Evolutionary conservation across 2,797 vertebrate genomes (phyloP), one percentile per base, ranked within the genome.

Genomic region (Melanogrammus aeglefinus): DNA sequence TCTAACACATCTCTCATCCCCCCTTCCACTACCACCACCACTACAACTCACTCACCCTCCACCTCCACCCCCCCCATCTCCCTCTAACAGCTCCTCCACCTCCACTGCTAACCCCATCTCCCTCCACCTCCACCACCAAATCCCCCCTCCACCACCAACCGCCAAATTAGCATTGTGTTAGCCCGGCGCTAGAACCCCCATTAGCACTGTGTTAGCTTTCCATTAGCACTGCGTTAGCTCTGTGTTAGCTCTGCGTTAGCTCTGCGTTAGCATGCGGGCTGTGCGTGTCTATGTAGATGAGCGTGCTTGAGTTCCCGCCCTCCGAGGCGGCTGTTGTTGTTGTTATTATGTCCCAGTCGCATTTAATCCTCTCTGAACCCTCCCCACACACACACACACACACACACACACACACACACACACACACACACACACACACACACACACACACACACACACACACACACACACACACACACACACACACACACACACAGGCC

Each of bases 31-130:
- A 33, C 10, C 36, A 21, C 47, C 24, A 69, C 6, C 2, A 3
- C 10, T 29, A 0, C 1, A 72, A 69, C 73, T 10, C 44, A 13
- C 44, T 14, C 44, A 18, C 1, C 44, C 13, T 16, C 44, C 8
- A 13, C 39, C 39, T 1, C 39, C 39, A 13, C 77, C 76, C 70
- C 36, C 77, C n/a, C 75, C 73, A 74, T 78, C 76, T 81, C 36
- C 69, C 75, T 2, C 73, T 47, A 3, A 44, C 81, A 31, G 73
- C 35, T 44, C 39, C 39, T 41, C 10, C 12, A 13, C 14, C 80
- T 16, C 75, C 66, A 75, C 74, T 71, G 3, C 2, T 2, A 18
- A 70, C n/a, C 72, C 63, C 63, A 21, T 18, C 63, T 3, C 1
- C 63, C 63, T 18, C 63, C 63, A 2, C 63, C 16, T 5, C 63